Evolutionary conservation across 1,140 invertebrate species (phyloP), one percentile per base, ranked within the genome.

Genomic region (Bombus waltoni): DNA sequence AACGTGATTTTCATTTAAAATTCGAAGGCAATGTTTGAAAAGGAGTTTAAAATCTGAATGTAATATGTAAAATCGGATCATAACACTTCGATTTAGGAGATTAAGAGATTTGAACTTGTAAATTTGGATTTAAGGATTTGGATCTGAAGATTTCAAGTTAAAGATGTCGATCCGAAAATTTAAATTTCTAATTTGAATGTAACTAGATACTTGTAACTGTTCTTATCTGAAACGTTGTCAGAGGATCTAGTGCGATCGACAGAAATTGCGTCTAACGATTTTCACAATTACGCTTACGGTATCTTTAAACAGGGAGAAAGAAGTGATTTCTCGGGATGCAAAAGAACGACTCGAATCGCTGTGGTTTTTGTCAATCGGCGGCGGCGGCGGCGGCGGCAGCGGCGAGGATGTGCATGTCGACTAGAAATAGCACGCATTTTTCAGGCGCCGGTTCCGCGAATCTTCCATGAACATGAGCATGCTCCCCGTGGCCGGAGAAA

Each of bases 391-490:
- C 47, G 18, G 47, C 38, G 38, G 38, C 47, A 5, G 47, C 47
- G 18, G 38, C 66, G 79, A 47, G 83, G 80, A 89, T 84, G 87
- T 62, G 76, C 59, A 32, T 70, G 73, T 53, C 57, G 68, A 83
- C 80, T 80, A 90, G 88, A 88, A 90, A 90, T 90, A 90, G 89
- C 83, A 66, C 53, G 74, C 40, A 81, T 88, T 87, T 87, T 89
- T 90, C 76, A 32, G 15, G 6, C 42, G 15, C 68, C 47, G 38
- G 47, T 84, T 77, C 81, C 73, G 75, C 68, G 77, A 90, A 90
- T 84, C 83, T 83, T 90, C 86, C 89, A 88, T 90, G 89, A 90
- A 90, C 89, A 90, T 90, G 86, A 90, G 86, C 70, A 25, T 40
- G 44, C 42, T 79, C 42, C 42, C 53, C 57, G 59, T 53, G 70